These are phyloP conservation scores for Osmerus mordax DNA, from an alignment of 2,113 vertebrate genomes.

Conservation along the genomic window DNA sequence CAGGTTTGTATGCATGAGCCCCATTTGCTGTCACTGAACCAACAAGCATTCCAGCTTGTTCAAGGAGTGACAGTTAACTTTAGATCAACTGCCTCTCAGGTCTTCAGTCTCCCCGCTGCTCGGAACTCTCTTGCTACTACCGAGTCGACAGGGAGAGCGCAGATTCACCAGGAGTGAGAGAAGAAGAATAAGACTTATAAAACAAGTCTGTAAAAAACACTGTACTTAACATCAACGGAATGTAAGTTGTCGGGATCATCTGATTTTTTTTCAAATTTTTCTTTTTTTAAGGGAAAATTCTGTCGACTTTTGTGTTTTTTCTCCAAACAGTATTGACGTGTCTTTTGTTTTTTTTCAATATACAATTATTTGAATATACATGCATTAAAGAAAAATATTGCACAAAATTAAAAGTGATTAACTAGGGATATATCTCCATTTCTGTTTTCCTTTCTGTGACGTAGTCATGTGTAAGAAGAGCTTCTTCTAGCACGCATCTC, in stretches of 20 bases:
- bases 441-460: slow-evolving; percentile 36
- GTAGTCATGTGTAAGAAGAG: slow-evolving; percentile 43
- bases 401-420: slow-evolving; percentile 83
- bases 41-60: slow-evolving; percentile 19
- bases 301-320: slow-evolving; percentile 59
- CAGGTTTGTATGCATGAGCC: slow-evolving; percentile 35
- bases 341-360: slow-evolving; percentile 67
- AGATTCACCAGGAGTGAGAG: slow-evolving; percentile 68
- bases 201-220: slow-evolving; percentile 93
- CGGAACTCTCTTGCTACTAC: slow-evolving; percentile 11
- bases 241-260: slow-evolving; percentile 76
- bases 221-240: slow-evolving; percentile 81
- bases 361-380: slow-evolving; percentile 87
- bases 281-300: slow-evolving; percentile 25
- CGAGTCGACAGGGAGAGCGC: slow-evolving; percentile 42
- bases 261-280: slow-evolving; percentile 38
- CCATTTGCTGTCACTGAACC: slow-evolving; percentile 18
- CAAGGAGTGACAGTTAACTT: slow-evolving; percentile 27
- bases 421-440: slow-evolving; percentile 61
- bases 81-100: slow-evolving; percentile 8
- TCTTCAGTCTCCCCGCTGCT: slow-evolving; percentile 4
- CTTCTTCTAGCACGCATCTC: slow-evolving; percentile 53
- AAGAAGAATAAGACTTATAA: slow-evolving; percentile 87
- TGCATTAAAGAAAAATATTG: slow-evolving; percentile 93
- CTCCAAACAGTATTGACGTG: slow-evolving; percentile 77